Base-by-base conservation (phyloP, 1,140 invertebrate species). In the Ditylenchus dipsaci region DNA sequence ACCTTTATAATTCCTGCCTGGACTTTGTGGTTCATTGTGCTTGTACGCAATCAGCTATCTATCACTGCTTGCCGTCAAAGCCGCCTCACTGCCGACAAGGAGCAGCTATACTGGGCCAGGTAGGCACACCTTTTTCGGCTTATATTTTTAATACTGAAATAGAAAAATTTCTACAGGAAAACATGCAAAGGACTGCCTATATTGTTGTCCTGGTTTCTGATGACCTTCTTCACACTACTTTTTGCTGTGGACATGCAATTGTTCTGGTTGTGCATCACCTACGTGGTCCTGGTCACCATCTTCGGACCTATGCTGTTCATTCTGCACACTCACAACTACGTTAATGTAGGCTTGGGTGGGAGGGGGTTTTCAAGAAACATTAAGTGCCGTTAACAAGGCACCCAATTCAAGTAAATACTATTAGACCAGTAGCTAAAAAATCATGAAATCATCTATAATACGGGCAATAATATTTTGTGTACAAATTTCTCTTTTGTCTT, bases 231-330 rank as follows among this genome's bases (percentile, higher is more conserved):
- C 49, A 60, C 68, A 3, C 61, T 69, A 30, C 26, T 71, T 1
- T 71, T 71, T 67, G 69, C 69, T 9, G 56, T 71, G 19, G 69
- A 71, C 43, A 74, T 71, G 71, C 69, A 71, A 56, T 30, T 74
- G 38, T 53, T 74, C 13, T 71, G 69, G 69, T 42, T 71, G 29
- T 38, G 19, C 19, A 59, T 23, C 65, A 38, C 65, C n/a, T 71
- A 71, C 21, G n/a, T 56, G 13, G 71, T 23, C 8, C 17, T 75
- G 9, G 63, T 43, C 29, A 27, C 64, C n/a, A n/a, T 71, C 26
- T 71, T 73, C 27, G 69, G 69, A 8, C 69, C 71, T 13, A 27
- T 74, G 29, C 19, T 71, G 30, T 71, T 71, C 47, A 29, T 74
- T 26, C 26, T 76, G 9, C 69, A 71, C 45, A 71, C 69, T n/a